Evolutionary conservation across 2,888 invertebrate genomes (phyloP), one percentile per base, ranked within the genome.

Genomic region (Argyra leucocephala): DNA sequence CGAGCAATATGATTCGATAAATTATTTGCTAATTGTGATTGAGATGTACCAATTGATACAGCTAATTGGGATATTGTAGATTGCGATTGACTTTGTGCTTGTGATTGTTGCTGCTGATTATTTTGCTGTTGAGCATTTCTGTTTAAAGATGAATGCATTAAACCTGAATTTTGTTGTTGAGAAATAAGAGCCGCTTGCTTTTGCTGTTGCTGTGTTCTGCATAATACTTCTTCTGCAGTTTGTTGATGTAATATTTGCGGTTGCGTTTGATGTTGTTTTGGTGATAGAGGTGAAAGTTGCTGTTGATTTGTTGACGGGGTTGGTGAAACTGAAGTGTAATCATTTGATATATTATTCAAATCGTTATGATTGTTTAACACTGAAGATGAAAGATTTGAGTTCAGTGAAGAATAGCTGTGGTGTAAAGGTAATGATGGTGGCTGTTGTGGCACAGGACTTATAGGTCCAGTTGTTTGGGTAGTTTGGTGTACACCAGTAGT

Each of bases 401-500:
- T 61, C 22, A 22, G 62, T 64, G 7, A 24, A 15, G 15, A 60
- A 22, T 31, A 58, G n/a, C 37, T 63, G 37, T 59, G 66, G 10
- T 60, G 64, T 57, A 31, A 60, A 36, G n/a, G 22, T 22, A 37
- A 23, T 67, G n/a, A 63, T 64, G 62, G 64, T n/a, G 71, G 72
- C 36, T 73, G 72, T 64, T 76, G 71, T 15, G 79, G 78, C 5
- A 79, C 73, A 2, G 80, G 80, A 48, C 80, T 80, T 4, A 80
- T 76, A 0, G 80, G 80, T 0, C 80, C 80, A n/a, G 80, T 80
- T 18, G 79, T 80, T 67, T 80, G 80, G 0, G 80, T 80, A 3
- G 80, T 80, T 66, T 80, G 80, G 69, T 80, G 80, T 1, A 80
- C 80, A 2, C 80, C 80, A 3, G 80, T 79, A 4, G 80, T 80